Evolutionary conservation across 2,888 invertebrate genomes (phyloP), one percentile per base, ranked within the genome.

Genomic region (Sisyra terminalis): DNA sequence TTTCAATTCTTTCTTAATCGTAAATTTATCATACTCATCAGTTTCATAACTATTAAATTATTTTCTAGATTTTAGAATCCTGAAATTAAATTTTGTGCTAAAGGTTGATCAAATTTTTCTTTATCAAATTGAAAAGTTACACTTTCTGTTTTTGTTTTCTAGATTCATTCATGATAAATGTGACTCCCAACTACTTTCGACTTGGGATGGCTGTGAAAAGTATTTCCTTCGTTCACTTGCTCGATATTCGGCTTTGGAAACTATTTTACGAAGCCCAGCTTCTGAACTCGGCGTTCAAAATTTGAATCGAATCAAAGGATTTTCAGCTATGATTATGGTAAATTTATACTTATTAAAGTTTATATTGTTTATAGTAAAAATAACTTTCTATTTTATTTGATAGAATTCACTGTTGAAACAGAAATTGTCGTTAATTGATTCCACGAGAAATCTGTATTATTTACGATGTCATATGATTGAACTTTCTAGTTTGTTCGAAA

Each of bases 291-390:
- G 88, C 1, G 64, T 76, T 1, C 78, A 75, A 39, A 85, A 86
- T 52, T 73, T 86, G 40, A 89, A 92, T 51, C 70, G 90, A 40
- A 84, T 89, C 53, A 78, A 78, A 58, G 96, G 96, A 38, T 90
- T 81, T 57, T 72, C 85, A 0, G 73, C 78, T 13, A 83, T 92
- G 52, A 63, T 93, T 34, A 69, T 86, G 69, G 74, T 77, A 61
- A 61, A 55, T 48, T 30, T n/a, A 29, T 8, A 29, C 8, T 29
- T 29, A 8, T 29, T 29, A 9, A 13, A 15, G 10, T 40, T 16
- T 11, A 35, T 17, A 8, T 44, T 44, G 11, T 44, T 18, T 43
- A n/a, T 43, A 29, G 15, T 17, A 17, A 15, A 10, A 5, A 4
- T 15, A 44, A 17, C 14, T 18, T 13, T 44, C 16, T 38, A 16